Conservation (phyloP, 2,113 vertebrate genomes). For the Peromyscus polionotus region DNA sequence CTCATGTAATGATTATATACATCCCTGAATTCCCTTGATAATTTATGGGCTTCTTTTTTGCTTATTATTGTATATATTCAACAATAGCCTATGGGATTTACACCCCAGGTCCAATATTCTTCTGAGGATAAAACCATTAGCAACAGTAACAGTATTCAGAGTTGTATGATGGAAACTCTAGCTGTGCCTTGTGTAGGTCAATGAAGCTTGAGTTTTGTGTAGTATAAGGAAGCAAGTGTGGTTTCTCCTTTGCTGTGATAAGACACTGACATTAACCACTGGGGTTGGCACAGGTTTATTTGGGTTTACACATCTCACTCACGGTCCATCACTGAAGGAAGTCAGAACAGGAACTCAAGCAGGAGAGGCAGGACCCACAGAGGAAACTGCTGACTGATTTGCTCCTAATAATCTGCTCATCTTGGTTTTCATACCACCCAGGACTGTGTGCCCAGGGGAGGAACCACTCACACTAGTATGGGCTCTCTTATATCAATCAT, state of each 20-base stretch:
- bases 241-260: background rate
- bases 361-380: background rate
- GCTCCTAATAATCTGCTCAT: background rate
- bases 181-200: background rate
- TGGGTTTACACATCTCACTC: background rate
- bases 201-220: conserved; percentile 8
- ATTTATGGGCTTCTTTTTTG: background rate
- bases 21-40: conserved; percentile 17
- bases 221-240: background rate
- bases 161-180: background rate
- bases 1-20: background rate
- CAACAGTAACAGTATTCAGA: background rate
- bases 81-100: background rate
- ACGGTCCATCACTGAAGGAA: background rate
- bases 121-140: background rate
- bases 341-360: no score
- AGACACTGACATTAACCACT: background rate
- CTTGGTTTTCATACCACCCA: background rate
- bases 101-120: background rate
- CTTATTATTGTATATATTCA: background rate
- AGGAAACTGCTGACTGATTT: background rate
- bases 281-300: background rate
- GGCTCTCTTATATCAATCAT: background rate
- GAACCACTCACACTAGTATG: fast-evolving
- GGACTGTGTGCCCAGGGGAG: background rate